phyloP scores from a whole-genome alignment of 2,888 invertebrate genomes.

The Petrolisthes manimaculis region DNA sequence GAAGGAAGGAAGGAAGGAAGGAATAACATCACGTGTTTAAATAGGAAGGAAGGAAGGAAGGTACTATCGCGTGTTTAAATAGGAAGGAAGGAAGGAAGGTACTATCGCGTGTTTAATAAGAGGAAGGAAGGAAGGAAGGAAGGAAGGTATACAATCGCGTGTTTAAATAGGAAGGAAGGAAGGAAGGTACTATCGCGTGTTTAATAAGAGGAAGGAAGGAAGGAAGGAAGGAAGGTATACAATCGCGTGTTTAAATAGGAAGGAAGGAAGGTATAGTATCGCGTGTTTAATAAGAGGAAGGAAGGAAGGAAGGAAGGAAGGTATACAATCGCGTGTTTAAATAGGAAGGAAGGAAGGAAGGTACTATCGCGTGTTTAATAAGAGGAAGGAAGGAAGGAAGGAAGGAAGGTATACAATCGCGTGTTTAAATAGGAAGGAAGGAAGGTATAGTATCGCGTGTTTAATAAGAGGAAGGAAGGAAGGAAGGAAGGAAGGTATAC shows the following conservation, averaged over 20 bases:
- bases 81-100: neutral
- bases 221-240: neutral
- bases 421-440: neutral
- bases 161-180: neutral
- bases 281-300: neutral
- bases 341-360: neutral
- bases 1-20: neutral
- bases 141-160: neutral
- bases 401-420: neutral
- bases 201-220: neutral
- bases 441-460: neutral
- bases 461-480: neutral
- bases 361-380: no score
- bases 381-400: neutral
- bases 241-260: neutral
- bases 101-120: no score
- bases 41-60: neutral
- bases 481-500: neutral
- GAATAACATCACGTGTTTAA: neutral
- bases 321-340: neutral
- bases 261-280: neutral
- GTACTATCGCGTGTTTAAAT: neutral
- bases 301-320: neutral
- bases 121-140: neutral
- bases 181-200: no score